Base-by-base conservation (phyloP, 1,140 invertebrate species). In the Sinonovacula constricta region DNA sequence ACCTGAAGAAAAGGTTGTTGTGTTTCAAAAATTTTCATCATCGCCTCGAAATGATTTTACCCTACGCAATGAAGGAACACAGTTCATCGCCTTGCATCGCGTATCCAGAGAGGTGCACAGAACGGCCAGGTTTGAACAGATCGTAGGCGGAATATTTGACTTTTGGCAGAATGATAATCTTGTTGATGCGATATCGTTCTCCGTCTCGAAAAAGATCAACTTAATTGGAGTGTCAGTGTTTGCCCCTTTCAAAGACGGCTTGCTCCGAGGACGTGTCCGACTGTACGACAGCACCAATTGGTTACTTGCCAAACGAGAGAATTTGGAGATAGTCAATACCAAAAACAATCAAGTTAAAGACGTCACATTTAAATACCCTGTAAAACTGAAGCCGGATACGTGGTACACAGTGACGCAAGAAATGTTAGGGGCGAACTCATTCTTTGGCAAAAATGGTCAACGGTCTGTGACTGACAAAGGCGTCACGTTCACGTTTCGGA, bases 341-440 rank as follows among this genome's bases (percentile, higher is more conserved):
- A 22, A 66, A 5, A n/a, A 18, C 5, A 30, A 76, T 12, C 66
- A 56, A 56, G 67, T 33, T 24, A 15, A 36, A 26, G 72, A 76
- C 56, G 34, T 67, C 5, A 67, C 56, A 66, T 76, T 76, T 54
- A 66, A 66, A 57, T 24, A 31, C 0, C 53, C 62, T 54, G 63
- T 57, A 7, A 57, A 34, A 15, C 56, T 76, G 0, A 14, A 22
- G 28, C 18, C 66, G 34, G 39, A 56, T 10, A 54, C 26, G 12
- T 76, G 72, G 72, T 76, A 76, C 24, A 76, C 72, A 22, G 49
- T 76, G n/a, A 76, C 72, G 28, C 72, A 76, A 45, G n/a, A 76
- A 24, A 66, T 76, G 72, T 34, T 24, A 4, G 72, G 72, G 12
- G 49, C 62, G 7, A 76, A 59, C n/a, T 76, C 72, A 0, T 67